Base-by-base conservation (phyloP, 2,888 invertebrate genomes). In the Latrodectus elegans region DNA sequence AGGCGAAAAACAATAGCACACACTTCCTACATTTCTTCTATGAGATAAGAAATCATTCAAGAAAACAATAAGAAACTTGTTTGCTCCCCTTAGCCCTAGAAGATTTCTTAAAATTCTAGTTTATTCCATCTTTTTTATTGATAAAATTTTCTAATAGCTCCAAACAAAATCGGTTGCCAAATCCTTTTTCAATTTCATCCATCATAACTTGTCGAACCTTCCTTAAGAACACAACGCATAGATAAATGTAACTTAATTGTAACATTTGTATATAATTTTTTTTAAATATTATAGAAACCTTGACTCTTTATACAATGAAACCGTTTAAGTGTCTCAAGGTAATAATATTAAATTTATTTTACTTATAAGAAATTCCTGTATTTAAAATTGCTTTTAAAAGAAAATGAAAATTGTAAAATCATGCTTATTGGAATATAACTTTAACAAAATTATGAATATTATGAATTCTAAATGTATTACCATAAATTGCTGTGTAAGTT, bases 1-100 rank as follows among this genome's bases (percentile, higher is more conserved):
- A 6, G 10, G 9, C 12, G 17, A 52, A 68, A 74, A 75, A 75
- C 82, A 82, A 82, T 75, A 17, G 55, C 38, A 38, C 51, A 77
- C n/a, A 60, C 8, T 76, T 65, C n/a, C 17, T 72, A 72, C 26
- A 55, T 72, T 72, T 67, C 68, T 14, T 52, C 10, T 64, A 26
- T 65, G n/a, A 73, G 73, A 81, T 72, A 73, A 81, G 38, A 49
- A 15, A n/a, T 71, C 49, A 55, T 52, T 70, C 52, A 70, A 26
- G 14, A 26, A 76, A 68, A 80, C 72, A 80, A 80, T 80, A 80
- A 81, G 74, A 52, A 82, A 52, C 55, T 68, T 68, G 68, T 82
- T 82, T 82, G 55, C 49, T 10, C 12, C 52, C 53, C 64, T 55
- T 67, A 26, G 12, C 22, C 26, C 12, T 15, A 38, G 11, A 65